Conservation (phyloP, 1,140 invertebrate genomes). For the Melanaphis sacchari region DNA sequence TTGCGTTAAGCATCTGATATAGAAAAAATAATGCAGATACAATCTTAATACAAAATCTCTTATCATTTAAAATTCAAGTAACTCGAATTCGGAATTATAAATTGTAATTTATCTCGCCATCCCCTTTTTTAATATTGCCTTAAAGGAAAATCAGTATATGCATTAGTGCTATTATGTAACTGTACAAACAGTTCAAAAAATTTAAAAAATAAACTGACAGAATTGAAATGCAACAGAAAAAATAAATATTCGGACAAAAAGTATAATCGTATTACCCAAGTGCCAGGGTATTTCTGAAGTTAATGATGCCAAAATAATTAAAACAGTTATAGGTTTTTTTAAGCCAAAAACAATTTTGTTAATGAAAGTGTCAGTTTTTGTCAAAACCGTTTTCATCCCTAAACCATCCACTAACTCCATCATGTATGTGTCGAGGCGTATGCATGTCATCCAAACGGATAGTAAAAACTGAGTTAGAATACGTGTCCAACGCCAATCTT, state of each 20-base stretch:
- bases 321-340: neutral
- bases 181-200: no score
- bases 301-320: conserved; percentile 1
- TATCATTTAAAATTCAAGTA: neutral
- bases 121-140: neutral
- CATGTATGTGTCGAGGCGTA: neutral
- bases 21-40: neutral
- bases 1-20: neutral
- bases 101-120: neutral
- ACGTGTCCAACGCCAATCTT: neutral
- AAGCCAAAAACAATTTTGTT: neutral
- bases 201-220: neutral
- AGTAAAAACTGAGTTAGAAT: neutral
- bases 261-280: neutral
- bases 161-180: no score
- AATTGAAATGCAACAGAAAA: neutral
- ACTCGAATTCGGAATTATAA: neutral
- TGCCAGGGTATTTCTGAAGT: neutral
- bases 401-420: neutral
- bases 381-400: neutral
- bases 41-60: neutral
- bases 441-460: neutral
- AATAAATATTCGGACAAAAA: neutral
- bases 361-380: neutral
- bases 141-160: neutral